phyloP scores from a whole-genome alignment of 2,113 vertebrate species.

The Eulacestoma nigropectus region DNA sequence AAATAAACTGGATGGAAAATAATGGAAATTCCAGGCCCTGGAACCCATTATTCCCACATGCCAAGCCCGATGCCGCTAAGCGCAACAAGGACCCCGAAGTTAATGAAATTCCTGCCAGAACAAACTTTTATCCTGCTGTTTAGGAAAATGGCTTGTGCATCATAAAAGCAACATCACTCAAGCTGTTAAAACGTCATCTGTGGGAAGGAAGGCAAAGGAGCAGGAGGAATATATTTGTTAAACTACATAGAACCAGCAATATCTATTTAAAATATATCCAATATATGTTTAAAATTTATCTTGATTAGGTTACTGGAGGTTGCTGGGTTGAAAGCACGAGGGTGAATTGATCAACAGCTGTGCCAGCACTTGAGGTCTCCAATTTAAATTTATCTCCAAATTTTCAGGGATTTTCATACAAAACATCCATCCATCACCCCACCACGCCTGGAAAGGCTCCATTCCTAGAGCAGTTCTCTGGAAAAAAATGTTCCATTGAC shows the following conservation, averaged over 20 bases:
- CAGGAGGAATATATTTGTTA: neutral
- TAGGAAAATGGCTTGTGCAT: neutral
- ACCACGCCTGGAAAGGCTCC: neutral
- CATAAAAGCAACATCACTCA: conserved; percentile 2
- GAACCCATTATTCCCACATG: neutral
- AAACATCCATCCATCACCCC: neutral
- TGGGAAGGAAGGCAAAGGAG: neutral
- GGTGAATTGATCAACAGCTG: neutral
- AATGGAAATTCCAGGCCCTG: conserved; percentile 27
- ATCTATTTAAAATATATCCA: neutral
- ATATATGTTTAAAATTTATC: neutral
- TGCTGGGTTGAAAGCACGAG: neutral
- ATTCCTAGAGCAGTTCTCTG: neutral
- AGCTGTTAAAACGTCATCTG: neutral
- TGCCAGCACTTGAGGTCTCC: neutral
- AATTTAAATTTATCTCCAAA: neutral
- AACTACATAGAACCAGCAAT: neutral
- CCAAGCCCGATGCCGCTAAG: neutral
- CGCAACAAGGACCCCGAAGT: neutral
- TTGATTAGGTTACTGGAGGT: conserved; percentile 1
- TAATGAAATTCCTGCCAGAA: conserved; percentile 37
- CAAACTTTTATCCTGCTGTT: conserved; percentile 17
- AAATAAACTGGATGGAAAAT: conserved; percentile 31
- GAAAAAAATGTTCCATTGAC: neutral
- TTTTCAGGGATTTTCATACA: neutral